Percentiles rank a stretch among this genome's conserved stretches.
Conservation (phyloP, 2,113 vertebrate genomes). For the Steatornis caripensis region DNA sequence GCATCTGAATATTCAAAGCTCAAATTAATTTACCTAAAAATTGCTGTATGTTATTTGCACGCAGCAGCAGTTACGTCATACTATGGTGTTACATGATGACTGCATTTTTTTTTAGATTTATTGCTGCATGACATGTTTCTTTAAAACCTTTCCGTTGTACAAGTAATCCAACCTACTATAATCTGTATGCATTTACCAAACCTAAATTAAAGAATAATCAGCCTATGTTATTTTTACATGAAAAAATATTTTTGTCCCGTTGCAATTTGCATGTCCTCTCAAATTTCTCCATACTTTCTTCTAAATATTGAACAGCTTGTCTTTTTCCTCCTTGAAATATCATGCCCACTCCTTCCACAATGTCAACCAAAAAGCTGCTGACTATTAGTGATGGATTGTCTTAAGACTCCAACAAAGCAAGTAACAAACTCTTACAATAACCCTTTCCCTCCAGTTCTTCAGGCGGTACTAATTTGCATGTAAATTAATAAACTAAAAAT, state of each 20-base stretch:
- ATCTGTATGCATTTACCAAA: background rate
- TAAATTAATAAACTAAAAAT: background rate
- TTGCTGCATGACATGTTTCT: background rate
- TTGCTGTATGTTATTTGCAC: background rate
- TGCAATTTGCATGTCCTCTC: background rate
- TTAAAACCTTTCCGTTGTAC: background rate
- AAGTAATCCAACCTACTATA: background rate
- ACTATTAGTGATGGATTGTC: background rate
- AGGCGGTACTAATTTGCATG: background rate
- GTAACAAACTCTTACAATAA: background rate
- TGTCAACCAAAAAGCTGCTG: background rate
- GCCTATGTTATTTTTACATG: fast-evolving
- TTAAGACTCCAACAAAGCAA: background rate
- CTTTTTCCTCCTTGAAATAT: background rate
- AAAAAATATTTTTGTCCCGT: background rate
- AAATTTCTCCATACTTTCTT: background rate
- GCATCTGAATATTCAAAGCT: background rate
- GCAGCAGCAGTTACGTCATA: background rate
- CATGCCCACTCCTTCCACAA: background rate
- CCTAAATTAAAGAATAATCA: background rate
- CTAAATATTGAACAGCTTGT: background rate
- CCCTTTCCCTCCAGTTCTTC: background rate
- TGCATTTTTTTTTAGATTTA: background rate
- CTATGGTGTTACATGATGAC: background rate
- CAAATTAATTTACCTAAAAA: background rate